Percentiles rank a stretch among this genome's conserved stretches.
Evolutionary conservation across 2,113 vertebrate genomes (phyloP).

Genomic region (Cervus canadensis): DNA sequence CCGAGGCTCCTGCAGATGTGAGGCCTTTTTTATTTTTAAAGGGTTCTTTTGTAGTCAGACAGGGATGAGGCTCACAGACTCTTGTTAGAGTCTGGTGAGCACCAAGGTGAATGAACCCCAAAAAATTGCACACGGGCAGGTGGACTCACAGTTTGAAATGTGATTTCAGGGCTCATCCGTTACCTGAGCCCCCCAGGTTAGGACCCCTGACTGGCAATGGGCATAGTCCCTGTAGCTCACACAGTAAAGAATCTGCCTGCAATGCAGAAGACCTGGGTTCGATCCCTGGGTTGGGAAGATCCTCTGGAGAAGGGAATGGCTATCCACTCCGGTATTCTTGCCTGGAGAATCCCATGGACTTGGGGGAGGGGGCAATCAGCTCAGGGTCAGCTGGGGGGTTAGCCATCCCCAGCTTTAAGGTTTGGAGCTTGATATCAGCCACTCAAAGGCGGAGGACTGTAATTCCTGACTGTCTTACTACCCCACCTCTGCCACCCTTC

Average conservation of each 20-base stretch:
- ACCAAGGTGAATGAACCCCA: neutral
- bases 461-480: neutral
- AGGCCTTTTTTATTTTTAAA: neutral
- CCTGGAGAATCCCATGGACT: neutral
- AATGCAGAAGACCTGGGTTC: neutral
- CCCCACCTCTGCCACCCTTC: rapidly evolving
- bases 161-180: rapidly evolving
- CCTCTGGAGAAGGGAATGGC: neutral
- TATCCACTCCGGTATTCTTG: neutral
- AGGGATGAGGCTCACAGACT: too few species aligned
- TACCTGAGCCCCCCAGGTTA: neutral
- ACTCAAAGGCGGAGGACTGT: too few species aligned
- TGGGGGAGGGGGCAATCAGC: neutral
- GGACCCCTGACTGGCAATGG: neutral
- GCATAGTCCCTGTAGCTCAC: neutral
- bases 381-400: neutral
- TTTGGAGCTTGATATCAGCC: neutral
- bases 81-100: neutral
- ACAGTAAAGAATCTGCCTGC: neutral
- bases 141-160: neutral
- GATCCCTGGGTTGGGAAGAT: neutral
- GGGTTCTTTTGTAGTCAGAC: neutral
- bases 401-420: neutral
- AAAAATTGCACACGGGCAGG: neutral
- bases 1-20: rapidly evolving